These are phyloP conservation scores for Spermophilus dauricus DNA, from an alignment of 2,113 vertebrate species.

Conservation along the genomic window DNA sequence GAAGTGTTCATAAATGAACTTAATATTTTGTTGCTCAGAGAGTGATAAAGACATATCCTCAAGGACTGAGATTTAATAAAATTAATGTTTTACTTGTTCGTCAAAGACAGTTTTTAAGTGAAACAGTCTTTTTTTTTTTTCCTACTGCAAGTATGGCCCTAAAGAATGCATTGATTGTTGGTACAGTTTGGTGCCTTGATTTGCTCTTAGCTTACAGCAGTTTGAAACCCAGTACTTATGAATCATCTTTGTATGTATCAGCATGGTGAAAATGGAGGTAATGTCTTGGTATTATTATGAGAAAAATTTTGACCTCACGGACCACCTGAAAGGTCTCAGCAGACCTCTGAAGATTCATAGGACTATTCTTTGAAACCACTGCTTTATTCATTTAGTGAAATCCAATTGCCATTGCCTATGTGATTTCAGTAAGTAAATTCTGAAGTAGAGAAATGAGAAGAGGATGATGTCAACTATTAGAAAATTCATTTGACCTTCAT, in stretches of 20 bases:
- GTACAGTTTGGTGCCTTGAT: not conserved
- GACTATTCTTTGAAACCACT: constrained; percentile 38
- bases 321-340: not conserved
- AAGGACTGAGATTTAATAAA: not conserved
- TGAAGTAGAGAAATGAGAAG: constrained; percentile 49
- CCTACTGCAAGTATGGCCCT: not conserved
- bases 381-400: constrained; percentile 60
- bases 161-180: not conserved
- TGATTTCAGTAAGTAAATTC: constrained; percentile 48
- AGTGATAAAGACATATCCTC: not conserved
- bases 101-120: not conserved
- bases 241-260: not conserved
- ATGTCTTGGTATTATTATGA: not conserved
- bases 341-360: not conserved
- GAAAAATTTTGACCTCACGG: constrained; percentile 35
- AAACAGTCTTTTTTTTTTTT: not conserved
- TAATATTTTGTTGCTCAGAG: not conserved
- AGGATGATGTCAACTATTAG: constrained; percentile 63
- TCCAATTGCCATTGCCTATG: constrained; percentile 43
- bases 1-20: not conserved
- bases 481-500: constrained; percentile 78
- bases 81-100: constrained; percentile 16
- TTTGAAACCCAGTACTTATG: constrained; percentile 9
- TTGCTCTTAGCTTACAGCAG: not conserved
- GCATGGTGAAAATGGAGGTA: not conserved